phyloP scores from a whole-genome alignment of 1,140 invertebrate genomes.

The Cardiocondyla obscurior region DNA sequence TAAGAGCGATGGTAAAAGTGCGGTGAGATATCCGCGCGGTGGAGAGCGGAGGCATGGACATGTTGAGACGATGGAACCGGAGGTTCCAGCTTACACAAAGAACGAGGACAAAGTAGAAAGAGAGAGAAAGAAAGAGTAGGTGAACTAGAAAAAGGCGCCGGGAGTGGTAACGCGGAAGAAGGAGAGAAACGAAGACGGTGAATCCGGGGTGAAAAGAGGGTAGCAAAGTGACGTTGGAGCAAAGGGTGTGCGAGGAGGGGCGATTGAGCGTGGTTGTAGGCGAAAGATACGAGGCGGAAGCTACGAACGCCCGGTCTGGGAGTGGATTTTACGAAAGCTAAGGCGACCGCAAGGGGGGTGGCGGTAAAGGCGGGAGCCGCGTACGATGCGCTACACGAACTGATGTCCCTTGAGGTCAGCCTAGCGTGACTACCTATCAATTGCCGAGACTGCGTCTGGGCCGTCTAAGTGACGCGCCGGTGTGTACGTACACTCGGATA shows the following conservation, averaged over 20 bases:
- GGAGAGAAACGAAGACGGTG: constrained; percentile 25
- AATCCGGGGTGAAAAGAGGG: constrained; percentile 27
- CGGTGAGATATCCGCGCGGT: constrained; percentile 64
- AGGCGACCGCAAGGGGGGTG: constrained; percentile 26
- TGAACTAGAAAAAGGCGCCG: not conserved
- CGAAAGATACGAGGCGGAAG: constrained; percentile 70
- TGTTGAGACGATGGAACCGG: constrained; percentile 61
- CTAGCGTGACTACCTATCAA: constrained; percentile 76
- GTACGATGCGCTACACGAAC: constrained; percentile 61
- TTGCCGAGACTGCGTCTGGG: constrained; percentile 71
- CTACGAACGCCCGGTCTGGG: constrained; percentile 61
- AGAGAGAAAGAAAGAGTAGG: not conserved
- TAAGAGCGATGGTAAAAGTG: constrained; percentile 69
- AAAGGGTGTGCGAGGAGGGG: constrained; percentile 20
- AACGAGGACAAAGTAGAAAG: constrained; percentile 41
- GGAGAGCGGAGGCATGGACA: constrained; percentile 43
- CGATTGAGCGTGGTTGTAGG: constrained; percentile 50
- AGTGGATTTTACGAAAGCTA: constrained; percentile 67
- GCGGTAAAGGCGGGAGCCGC: not conserved
- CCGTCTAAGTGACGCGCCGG: constrained; percentile 64
- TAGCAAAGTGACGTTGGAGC: constrained; percentile 6
- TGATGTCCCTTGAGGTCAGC: constrained; percentile 75
- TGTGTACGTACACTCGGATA: constrained; percentile 64
- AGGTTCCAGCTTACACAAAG: constrained; percentile 65
- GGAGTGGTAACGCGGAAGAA: constrained; percentile 3